Evolutionary conservation across 1,140 invertebrate genomes (phyloP).

Genomic region (Sinonovacula constricta): DNA sequence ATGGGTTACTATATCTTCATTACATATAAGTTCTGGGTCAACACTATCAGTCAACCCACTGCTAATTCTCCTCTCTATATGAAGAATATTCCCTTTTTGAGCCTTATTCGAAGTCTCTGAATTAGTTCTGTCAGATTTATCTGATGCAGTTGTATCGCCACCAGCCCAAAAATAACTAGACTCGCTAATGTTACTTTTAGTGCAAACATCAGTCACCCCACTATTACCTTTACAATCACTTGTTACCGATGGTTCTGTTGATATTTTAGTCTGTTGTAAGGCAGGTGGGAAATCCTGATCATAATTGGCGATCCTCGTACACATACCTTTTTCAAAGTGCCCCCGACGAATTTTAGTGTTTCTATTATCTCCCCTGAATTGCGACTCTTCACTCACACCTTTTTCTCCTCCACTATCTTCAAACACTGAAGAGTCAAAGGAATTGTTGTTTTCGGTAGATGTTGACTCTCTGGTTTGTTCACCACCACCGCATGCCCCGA

Average conservation of each 20-base stretch:
- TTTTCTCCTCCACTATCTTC: slow-evolving; percentile 5
- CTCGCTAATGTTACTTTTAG: neutral
- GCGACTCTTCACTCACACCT: neutral
- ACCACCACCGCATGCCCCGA: neutral
- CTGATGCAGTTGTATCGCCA: neutral
- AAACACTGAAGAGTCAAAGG: slow-evolving; percentile 28
- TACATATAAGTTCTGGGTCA: neutral
- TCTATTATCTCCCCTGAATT: slow-evolving; percentile 18
- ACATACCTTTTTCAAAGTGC: neutral
- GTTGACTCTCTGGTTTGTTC: neutral
- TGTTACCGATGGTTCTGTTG: slow-evolving; percentile 16
- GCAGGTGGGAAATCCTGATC: slow-evolving; percentile 42
- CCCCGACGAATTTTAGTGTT: neutral
- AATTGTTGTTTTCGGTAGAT: slow-evolving; percentile 25
- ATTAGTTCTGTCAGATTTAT: neutral
- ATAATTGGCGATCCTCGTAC: slow-evolving; percentile 18
- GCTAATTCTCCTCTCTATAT: neutral
- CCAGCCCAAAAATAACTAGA: neutral
- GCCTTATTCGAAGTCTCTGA: neutral
- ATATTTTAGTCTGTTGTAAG: neutral
- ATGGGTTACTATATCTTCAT: slow-evolving; percentile 36
- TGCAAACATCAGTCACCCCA: neutral
- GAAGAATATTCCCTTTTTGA: neutral
- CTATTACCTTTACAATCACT: neutral
- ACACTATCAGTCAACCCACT: slow-evolving; percentile 1